Evolutionary conservation across 2,888 invertebrate species (phyloP).

Genomic region (Drosophila atripex): DNA sequence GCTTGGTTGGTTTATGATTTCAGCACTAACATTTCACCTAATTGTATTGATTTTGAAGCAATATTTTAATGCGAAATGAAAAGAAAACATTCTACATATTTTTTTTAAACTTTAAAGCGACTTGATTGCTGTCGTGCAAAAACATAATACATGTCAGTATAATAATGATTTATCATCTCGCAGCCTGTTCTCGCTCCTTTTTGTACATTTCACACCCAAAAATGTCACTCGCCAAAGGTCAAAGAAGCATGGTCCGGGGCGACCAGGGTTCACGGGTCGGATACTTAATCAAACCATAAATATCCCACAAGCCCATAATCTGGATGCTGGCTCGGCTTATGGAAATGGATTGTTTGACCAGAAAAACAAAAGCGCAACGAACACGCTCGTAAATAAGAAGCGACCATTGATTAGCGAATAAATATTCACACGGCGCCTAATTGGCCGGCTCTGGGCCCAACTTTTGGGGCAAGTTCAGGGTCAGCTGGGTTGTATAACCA

Average conservation of each 20-base stretch:
- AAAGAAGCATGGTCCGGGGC: slow-evolving; percentile 23
- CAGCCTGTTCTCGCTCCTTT: slow-evolving; percentile 13
- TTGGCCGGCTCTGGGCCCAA: slow-evolving; percentile 24
- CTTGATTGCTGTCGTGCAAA: background rate
- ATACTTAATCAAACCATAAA: slow-evolving; percentile 22
- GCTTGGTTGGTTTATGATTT: too few species aligned
- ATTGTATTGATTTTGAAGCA: too few species aligned
- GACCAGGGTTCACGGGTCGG: slow-evolving; percentile 27
- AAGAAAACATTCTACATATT: background rate
- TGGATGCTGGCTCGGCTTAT: slow-evolving; percentile 18
- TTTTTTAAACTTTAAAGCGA: background rate
- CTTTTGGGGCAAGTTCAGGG: slow-evolving; percentile 64
- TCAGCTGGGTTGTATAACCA: slow-evolving; percentile 38
- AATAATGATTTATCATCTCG: slow-evolving; percentile 44
- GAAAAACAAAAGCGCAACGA: slow-evolving; percentile 35
- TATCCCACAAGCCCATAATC: slow-evolving; percentile 40
- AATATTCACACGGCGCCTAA: slow-evolving; percentile 61
- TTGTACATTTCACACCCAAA: slow-evolving; percentile 20
- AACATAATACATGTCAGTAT: slow-evolving; percentile 17
- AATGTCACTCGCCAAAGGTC: slow-evolving; percentile 43
- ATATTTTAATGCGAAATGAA: too few species aligned
- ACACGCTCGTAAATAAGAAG: slow-evolving; percentile 51
- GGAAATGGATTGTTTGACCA: slow-evolving; percentile 45
- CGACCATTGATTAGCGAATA: slow-evolving; percentile 67
- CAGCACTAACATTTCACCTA: too few species aligned